Base-by-base conservation (phyloP, 2,888 invertebrate species). In the Ichneumoninae sp. region DNA sequence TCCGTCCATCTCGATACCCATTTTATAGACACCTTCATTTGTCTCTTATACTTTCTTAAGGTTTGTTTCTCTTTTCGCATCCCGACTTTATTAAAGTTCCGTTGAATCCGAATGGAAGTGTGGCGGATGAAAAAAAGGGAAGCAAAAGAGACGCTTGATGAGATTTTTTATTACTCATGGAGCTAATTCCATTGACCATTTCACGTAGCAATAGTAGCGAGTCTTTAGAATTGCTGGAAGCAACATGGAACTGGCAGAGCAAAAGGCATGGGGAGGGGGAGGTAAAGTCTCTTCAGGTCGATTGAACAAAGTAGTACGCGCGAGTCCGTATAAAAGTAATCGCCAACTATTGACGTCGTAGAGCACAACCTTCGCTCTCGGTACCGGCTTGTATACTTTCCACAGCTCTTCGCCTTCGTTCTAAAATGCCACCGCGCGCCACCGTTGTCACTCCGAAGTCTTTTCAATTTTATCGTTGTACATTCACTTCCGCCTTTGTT, bases 231-330 rank as follows among this genome's bases (percentile, higher is more conserved):
- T 65, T 66, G 66, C 26, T 0, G 47, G 44, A 44, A 36, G 36
- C 60, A 44, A 50, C 40, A 26, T 10, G 36, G 22, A 33, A 57
- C 33, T 26, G 44, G 74, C 30, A 33, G 10, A 54, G 71, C 36
- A 40, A 40, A 40, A 40, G 40, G 40, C 40, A 10, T 10, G 40
- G 26, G n/a, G 40, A 44, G 26, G 26, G 36, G 22, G 26, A 19
- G 30, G 76, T 83, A 83, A 86, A 88, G 84, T 88, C 88, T 87
- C 83, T 86, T 88, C 83, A 69, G 76, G 81, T 86, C 86, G 83
- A 88, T 87, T 85, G 87, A 79, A 68, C 79, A 86, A 83, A 77
- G 52, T 44, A 65, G 50, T 47, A 57, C 36, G 57, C 19, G 54
- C 74, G 30, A 63, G 63, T 50, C 54, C 36, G 47, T 66, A 69